Evolutionary conservation across 92 coral and sea anemone species (phyloP).

Genomic region (Paramuricea clavata): DNA sequence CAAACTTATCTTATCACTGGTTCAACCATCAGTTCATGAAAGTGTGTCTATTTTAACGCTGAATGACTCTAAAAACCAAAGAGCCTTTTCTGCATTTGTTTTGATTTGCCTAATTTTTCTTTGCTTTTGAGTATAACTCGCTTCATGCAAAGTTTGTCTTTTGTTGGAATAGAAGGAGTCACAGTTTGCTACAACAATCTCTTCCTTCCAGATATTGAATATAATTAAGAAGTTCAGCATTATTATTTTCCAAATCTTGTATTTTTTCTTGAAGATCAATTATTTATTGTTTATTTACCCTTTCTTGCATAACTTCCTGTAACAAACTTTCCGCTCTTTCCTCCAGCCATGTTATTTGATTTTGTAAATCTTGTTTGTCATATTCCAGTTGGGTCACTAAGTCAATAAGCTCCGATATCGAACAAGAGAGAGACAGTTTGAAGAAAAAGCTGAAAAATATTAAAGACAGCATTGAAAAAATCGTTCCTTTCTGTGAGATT

Average conservation of each 20-base stretch:
- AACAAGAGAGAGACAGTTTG: too few relatives aligned
- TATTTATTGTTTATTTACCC: neutral
- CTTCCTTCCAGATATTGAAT: slow-evolving; percentile 26
- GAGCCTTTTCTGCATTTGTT: slow-evolving; percentile 46
- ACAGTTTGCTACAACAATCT: slow-evolving; percentile 37
- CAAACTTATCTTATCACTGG: neutral
- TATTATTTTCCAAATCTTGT: slow-evolving; percentile 12
- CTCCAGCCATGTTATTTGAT: too few relatives aligned
- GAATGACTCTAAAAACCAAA: slow-evolving; percentile 45
- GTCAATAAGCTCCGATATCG: too few relatives aligned
- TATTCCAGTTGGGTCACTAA: too few relatives aligned
- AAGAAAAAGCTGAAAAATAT: too few relatives aligned
- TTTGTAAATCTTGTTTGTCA: too few relatives aligned
- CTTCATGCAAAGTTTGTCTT: slow-evolving; percentile 7
- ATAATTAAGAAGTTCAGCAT: neutral
- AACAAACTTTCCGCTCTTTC: neutral
- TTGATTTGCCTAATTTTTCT: slow-evolving; percentile 28
- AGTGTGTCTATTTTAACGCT: slow-evolving; percentile 15
- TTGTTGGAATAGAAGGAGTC: slow-evolving; percentile 30
- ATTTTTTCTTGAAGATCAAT: neutral
- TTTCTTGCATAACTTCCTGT: neutral
- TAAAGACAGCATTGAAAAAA: too few relatives aligned
- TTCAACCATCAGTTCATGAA: neutral
- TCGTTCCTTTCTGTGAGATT: too few relatives aligned
- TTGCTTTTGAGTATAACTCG: slow-evolving; percentile 39